Evolutionary conservation across 2,113 vertebrate species (phyloP).

Genomic region (Natator depressus): DNA sequence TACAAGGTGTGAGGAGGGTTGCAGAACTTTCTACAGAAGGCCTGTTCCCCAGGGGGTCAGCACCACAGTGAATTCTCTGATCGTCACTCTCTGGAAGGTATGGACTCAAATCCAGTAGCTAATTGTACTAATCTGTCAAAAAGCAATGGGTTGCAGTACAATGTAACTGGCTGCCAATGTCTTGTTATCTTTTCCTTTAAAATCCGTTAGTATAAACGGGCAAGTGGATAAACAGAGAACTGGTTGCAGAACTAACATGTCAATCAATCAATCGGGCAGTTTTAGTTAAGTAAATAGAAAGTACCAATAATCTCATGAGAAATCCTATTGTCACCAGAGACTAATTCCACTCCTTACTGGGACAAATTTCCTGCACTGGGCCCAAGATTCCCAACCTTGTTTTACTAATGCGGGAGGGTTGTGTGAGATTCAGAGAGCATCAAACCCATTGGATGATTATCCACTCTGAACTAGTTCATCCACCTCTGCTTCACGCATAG

Average conservation of each 20-base stretch:
- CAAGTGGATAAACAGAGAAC: not conserved
- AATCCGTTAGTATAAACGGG: not conserved
- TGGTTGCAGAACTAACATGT: not conserved
- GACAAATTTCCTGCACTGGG: not conserved
- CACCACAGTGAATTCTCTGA: not conserved
- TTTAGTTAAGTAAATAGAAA: not conserved
- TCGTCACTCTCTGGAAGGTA: not conserved
- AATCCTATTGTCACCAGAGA: not conserved
- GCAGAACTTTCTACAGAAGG: not conserved
- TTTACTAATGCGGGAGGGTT: not conserved
- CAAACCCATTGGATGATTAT: not conserved
- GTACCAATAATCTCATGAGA: not conserved
- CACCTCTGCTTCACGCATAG: not conserved
- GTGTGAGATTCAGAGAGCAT: not conserved
- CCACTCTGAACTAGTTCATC: not conserved
- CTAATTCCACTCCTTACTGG: not conserved
- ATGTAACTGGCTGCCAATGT: not conserved
- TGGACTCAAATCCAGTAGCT: not conserved
- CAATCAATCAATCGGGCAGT: not conserved
- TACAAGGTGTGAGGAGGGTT: accelerated
- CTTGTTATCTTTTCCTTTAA: not conserved
- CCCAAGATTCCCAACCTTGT: not conserved
- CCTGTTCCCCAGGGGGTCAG: not conserved
- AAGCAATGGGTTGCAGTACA: not conserved
- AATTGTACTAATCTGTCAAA: not conserved